A percentile compares a stretch with the other conserved stretches of the same genome.
phyloP scores from a whole-genome alignment of 2,888 invertebrate species.

The Monoplex corrugatus region DNA sequence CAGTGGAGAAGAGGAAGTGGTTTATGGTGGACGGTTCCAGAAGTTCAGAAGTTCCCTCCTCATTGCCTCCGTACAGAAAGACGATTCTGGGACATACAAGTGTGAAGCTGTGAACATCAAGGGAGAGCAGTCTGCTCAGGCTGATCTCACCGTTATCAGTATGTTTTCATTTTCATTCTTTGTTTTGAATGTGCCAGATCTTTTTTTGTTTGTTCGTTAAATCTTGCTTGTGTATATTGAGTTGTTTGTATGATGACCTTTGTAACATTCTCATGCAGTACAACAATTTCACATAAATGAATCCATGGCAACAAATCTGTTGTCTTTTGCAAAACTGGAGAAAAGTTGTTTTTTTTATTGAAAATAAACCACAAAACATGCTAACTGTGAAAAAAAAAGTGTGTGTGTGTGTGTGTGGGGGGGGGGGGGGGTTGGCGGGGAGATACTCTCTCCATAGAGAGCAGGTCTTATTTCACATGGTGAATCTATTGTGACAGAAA shows the following conservation, averaged over 20 bases:
- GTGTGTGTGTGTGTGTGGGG: not conserved
- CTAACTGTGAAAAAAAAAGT: no score
- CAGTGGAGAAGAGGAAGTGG: constrained; percentile 59
- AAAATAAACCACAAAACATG: no score
- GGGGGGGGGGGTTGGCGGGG: not conserved
- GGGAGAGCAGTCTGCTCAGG: constrained; percentile 91
- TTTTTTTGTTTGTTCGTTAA: not conserved
- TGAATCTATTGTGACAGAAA: no score
- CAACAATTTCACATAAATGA: no score
- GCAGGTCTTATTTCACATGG: no score
- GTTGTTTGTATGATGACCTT: not conserved
- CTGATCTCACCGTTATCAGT: constrained; percentile 87
- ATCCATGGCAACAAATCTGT: no score
- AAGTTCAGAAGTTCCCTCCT: constrained; percentile 93
- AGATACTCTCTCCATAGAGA: no score
- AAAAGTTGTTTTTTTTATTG: no score
- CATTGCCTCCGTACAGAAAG: constrained; percentile 91
- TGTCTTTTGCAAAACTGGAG: no score
- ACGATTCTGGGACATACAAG: constrained; percentile 94
- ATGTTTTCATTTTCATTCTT: constrained; percentile 50
- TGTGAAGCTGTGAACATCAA: constrained; percentile 95
- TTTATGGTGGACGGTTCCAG: constrained; percentile 88
- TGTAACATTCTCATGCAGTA: no score
- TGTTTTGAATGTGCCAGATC: no score
- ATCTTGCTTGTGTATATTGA: not conserved